Conservation (phyloP, 1,140 invertebrate genomes). For the Bombus waltoni region DNA sequence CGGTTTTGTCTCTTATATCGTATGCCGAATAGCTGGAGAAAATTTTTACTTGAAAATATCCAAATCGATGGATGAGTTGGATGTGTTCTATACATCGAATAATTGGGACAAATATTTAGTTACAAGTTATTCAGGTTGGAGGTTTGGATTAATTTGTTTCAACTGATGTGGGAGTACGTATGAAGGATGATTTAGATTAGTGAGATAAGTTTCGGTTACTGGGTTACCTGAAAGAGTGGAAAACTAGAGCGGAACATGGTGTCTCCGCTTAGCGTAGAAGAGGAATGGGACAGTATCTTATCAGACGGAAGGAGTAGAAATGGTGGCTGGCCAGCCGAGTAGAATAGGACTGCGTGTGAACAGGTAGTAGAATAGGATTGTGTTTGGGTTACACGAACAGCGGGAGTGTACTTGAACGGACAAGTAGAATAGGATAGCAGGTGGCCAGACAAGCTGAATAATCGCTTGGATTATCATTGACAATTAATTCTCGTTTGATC, state of each 20-base stretch:
- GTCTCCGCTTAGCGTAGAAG: neutral
- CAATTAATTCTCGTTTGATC: neutral
- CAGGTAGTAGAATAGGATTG: neutral
- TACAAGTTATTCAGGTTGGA: neutral
- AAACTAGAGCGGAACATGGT: conserved; percentile 9
- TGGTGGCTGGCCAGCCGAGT: neutral
- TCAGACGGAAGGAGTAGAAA: conserved; percentile 7
- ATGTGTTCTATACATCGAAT: too few relatives aligned
- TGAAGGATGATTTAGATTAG: neutral
- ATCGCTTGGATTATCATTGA: neutral
- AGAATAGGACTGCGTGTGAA: neutral
- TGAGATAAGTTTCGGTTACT: neutral
- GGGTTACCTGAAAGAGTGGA: neutral
- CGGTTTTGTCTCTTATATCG: too few relatives aligned
- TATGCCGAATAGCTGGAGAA: too few relatives aligned
- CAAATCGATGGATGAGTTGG: too few relatives aligned
- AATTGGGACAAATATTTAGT: neutral
- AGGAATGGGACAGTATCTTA: neutral
- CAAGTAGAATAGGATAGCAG: neutral
- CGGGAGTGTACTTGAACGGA: neutral
- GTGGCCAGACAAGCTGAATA: neutral
- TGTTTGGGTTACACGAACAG: too few relatives aligned
- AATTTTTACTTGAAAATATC: too few relatives aligned
- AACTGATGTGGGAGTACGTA: neutral
- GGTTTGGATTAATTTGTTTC: neutral